phyloP scores from a whole-genome alignment of 2,797 vertebrate genomes.

The Alauda arvensis region DNA sequence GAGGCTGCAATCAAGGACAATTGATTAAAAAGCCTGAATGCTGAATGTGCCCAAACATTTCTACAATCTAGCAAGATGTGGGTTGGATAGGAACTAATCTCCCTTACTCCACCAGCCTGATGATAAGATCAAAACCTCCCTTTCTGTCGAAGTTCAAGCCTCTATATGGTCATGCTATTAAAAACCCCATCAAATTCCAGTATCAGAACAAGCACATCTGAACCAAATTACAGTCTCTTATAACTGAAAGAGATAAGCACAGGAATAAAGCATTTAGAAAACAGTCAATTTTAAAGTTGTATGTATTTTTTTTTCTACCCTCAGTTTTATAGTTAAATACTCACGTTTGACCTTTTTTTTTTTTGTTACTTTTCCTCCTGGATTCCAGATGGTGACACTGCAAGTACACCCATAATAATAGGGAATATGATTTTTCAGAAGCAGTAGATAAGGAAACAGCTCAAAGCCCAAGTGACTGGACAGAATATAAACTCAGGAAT shows the following conservation, averaged over 20 bases:
- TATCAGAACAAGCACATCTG: not conserved
- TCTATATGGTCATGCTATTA: not conserved
- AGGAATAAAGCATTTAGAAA: not conserved
- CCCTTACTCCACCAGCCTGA: not conserved
- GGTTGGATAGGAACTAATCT: not conserved
- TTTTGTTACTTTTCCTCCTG: not conserved
- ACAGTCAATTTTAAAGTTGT: not conserved
- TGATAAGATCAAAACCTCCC: not conserved
- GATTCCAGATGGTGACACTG: not conserved
- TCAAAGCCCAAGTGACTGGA: not conserved
- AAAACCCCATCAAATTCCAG: not conserved
- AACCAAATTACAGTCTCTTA: not conserved
- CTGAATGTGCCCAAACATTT: not conserved
- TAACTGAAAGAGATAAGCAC: not conserved
- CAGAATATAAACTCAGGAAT: not conserved
- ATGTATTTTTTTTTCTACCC: not conserved
- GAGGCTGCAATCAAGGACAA: not conserved
- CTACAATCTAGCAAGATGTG: not conserved
- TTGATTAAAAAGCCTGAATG: not conserved
- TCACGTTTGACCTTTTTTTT: not conserved
- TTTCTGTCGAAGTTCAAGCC: not conserved
- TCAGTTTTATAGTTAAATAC: not conserved
- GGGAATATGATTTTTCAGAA: not conserved
- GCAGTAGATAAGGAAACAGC: not conserved
- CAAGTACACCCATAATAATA: not conserved